Percentiles rank a stretch among this genome's conserved stretches.
Conservation (phyloP, 1,140 invertebrate genomes). For the Yoshiicerus persimilis region DNA sequence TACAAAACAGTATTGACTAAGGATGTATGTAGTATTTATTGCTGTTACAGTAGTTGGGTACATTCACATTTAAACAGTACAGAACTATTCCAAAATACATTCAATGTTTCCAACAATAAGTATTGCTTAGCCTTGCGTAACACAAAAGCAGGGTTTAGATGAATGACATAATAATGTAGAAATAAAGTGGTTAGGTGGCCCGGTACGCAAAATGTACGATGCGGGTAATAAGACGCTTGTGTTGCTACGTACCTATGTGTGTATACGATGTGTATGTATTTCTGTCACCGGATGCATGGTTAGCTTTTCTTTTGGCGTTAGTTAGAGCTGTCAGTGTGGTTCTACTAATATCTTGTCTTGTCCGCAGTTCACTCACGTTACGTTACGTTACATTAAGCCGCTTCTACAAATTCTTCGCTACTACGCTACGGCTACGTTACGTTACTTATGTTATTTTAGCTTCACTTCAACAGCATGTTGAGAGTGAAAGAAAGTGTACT, state of each 20-base stretch:
- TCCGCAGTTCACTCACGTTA: not conserved
- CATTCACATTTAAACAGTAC: too few relatives aligned
- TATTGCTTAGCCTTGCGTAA: too few relatives aligned
- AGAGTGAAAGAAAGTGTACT: not conserved
- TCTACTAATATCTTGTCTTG: constrained; percentile 10
- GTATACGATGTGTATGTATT: not conserved
- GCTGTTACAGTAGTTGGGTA: too few relatives aligned
- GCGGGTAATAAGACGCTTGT: not conserved
- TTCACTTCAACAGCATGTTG: not conserved
- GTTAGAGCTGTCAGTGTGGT: not conserved
- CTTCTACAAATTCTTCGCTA: not conserved
- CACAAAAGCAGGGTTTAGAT: not conserved
- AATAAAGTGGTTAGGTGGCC: not conserved
- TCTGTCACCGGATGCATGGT: constrained; percentile 7
- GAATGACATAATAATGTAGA: not conserved
- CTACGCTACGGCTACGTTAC: not conserved
- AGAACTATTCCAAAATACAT: too few relatives aligned
- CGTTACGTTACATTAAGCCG: not conserved
- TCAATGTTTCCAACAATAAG: too few relatives aligned
- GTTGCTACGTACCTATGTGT: not conserved
- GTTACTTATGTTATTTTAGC: not conserved
- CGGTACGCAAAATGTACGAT: not conserved
- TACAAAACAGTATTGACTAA: too few relatives aligned
- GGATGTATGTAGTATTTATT: too few relatives aligned
- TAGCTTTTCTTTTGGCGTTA: constrained; percentile 10